Conservation (phyloP, 2,113 vertebrate species). For the Hippolais icterina region DNA sequence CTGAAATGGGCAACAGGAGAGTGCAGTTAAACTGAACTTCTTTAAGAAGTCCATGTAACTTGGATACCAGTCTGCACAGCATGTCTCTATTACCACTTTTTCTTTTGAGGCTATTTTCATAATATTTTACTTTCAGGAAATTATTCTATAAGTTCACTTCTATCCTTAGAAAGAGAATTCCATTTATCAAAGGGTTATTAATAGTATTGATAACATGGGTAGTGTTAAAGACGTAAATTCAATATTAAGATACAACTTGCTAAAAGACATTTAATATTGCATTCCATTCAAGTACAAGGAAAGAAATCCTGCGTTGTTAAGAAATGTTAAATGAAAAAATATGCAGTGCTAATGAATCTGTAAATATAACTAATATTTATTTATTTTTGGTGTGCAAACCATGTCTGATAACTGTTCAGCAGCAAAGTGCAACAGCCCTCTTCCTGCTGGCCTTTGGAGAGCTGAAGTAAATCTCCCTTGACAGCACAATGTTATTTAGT, state of each 20-base stretch:
- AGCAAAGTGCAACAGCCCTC: not conserved
- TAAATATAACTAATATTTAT: not conserved
- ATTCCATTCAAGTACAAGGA: not conserved
- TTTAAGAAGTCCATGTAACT: not conserved
- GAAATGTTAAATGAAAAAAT: not conserved
- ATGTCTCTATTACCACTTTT: not conserved
- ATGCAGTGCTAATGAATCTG: not conserved
- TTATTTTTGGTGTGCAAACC: not conserved
- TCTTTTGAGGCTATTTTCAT: not conserved
- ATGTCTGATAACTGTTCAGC: not conserved
- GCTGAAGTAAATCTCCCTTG: not conserved
- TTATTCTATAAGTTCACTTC: not conserved
- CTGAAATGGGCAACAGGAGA: not conserved
- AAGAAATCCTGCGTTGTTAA: not conserved
- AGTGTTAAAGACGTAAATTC: not conserved
- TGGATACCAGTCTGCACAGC: not conserved
- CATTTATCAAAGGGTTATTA: not conserved
- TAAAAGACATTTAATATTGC: not conserved
- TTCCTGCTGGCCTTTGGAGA: not conserved
- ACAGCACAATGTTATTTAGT: not conserved
- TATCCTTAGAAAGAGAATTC: not conserved
- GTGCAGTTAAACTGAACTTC: not conserved
- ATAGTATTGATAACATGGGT: not conserved
- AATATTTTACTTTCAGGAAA: not conserved
- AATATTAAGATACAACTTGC: not conserved